Base-by-base conservation (phyloP, 2,888 invertebrate genomes). In the Melipona bicolor region DNA sequence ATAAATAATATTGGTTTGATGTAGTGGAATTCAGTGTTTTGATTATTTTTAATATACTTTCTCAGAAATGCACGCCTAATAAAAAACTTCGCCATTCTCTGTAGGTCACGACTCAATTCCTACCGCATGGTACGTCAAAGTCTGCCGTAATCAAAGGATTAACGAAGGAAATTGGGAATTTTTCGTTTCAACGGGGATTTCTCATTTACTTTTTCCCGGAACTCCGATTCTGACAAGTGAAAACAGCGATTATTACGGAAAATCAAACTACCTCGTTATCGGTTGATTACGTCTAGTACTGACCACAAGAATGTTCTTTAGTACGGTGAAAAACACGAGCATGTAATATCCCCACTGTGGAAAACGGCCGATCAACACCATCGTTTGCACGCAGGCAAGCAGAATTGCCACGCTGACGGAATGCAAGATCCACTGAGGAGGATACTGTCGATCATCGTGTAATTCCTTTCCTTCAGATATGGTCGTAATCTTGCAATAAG, bases 261-360 rank as follows among this genome's bases (percentile, higher is more conserved):
- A 19, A 27, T 19, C 15, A 19, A 52, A 52, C 36, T 3, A 32
- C 15, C n/a, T 4, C 11, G 32, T 32, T 32, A 3, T 36, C 27
- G 56, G 11, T 59, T 49, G 54, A 62, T 67, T 62, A 54, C 67
- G 54, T 50, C n/a, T 56, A 56, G 19, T 17, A 49, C 88, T 78
- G 93, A 95, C 95, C 94, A 95, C 95, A 61, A 95, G 88, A 72
- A 95, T 95, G 84, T 96, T 96, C 88, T 94, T 95, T 80, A 96
- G 91, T n/a, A 96, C 96, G 17, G 95, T 95, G 36, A 95, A 94
- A 88, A 96, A 95, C 95, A 96, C 95, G 70, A 96, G 95, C 43
- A 96, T 95, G 90, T 96, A 96, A 89, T 95, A 95, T 71, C 96
- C 96, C 89, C 95, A 95, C 43, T 94, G 94, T 77, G 96, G 96